Conservation (phyloP, 2,113 vertebrate species). For the Corvus hawaiiensis region DNA sequence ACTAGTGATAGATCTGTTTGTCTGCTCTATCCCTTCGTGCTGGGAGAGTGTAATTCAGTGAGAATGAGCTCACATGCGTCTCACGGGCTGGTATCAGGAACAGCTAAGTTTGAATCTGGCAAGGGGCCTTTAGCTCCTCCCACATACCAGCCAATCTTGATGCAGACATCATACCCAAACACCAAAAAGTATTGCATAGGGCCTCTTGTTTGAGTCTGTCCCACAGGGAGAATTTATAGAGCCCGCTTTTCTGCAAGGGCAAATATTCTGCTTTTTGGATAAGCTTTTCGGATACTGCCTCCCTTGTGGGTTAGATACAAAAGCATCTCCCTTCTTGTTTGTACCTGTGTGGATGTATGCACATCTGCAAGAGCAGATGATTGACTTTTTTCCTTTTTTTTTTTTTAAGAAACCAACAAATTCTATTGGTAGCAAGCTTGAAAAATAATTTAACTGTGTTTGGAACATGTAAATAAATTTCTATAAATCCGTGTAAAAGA, state of each 20-base stretch:
- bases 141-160: neutral
- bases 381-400: conserved; percentile 26
- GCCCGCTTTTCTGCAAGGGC: neutral
- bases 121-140: neutral
- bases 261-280: neutral
- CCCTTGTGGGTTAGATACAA: neutral
- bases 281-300: conserved; percentile 27
- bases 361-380: conserved; percentile 61
- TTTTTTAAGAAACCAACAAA: neutral
- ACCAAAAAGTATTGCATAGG: neutral
- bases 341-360: neutral
- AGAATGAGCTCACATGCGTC: neutral
- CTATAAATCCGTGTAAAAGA: conserved; percentile 66
- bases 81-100: neutral
- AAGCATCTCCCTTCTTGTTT: conserved; percentile 3
- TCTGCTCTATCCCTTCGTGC: neutral
- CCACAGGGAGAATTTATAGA: neutral
- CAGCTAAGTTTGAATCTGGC: neutral
- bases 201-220: neutral
- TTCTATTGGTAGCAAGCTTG: conserved; percentile 68
- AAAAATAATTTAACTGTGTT: conserved; percentile 75
- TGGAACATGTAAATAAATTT: conserved; percentile 74
- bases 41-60: neutral
- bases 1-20: neutral
- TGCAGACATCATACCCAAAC: neutral